Conservation (phyloP, 2,888 invertebrate species). For the Dicyrtoma fusca region DNA sequence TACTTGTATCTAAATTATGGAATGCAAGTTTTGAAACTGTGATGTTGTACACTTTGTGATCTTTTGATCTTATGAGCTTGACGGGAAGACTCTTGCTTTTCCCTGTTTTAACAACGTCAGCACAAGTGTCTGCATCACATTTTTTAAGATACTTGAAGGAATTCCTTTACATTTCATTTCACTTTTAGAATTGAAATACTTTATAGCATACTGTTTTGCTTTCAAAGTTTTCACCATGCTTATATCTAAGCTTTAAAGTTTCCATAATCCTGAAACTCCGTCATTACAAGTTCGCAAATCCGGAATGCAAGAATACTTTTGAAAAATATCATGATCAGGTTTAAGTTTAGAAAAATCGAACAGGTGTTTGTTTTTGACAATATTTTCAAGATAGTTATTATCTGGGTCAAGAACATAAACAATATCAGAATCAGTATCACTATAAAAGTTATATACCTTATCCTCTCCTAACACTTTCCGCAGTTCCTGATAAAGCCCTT, state of each 20-base stretch:
- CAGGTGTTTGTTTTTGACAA: neutral
- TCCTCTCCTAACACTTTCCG: neutral
- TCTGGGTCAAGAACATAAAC: neutral
- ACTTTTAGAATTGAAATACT: neutral
- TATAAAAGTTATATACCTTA: neutral
- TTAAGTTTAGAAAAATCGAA: neutral
- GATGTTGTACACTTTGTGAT: constrained; percentile 1
- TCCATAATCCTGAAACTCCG: neutral
- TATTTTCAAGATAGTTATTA: neutral
- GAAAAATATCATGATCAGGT: too few species aligned
- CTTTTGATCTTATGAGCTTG: too few species aligned
- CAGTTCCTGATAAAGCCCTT: neutral
- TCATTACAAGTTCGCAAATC: too few species aligned
- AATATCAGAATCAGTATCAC: neutral
- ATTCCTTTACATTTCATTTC: neutral
- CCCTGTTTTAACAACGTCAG: neutral
- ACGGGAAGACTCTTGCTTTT: too few species aligned
- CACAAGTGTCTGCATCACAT: neutral
- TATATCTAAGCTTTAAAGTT: too few species aligned
- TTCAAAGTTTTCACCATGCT: neutral
- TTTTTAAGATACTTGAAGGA: too few species aligned
- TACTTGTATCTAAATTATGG: neutral
- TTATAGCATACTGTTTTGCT: too few species aligned
- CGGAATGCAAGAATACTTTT: too few species aligned
- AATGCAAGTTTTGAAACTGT: neutral